phyloP scores from a whole-genome alignment of 2,888 invertebrate genomes.

The Zaprionus lineosus region DNA sequence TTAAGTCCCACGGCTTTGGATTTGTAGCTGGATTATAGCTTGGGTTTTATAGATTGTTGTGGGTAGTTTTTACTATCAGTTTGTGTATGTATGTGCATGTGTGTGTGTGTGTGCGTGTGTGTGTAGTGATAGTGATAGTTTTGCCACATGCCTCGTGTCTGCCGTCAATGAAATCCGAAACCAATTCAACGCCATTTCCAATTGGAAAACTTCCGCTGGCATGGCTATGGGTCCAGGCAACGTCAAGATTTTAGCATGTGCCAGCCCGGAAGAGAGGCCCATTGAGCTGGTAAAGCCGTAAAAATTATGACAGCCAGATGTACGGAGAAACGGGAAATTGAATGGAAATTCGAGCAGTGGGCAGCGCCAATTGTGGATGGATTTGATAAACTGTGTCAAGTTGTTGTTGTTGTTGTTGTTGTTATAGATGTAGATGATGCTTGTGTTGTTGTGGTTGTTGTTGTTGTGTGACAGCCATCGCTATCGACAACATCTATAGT shows the following conservation, averaged over 20 bases:
- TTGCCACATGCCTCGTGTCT: constrained; percentile 56
- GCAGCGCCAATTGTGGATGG: constrained; percentile 37
- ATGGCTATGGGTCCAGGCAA: constrained; percentile 20
- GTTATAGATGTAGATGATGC: neutral
- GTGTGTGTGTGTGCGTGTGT: neutral
- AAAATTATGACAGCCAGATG: constrained; percentile 33
- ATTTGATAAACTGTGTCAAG: constrained; percentile 73
- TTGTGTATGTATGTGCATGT: neutral
- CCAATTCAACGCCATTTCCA: constrained; percentile 72
- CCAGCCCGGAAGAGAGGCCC: constrained; percentile 37
- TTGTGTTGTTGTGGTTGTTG: neutral
- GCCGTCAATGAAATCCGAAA: constrained; percentile 60
- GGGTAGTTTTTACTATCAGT: too few relatives aligned
- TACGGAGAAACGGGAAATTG: constrained; percentile 46
- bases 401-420: constrained; percentile 31
- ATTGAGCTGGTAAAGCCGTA: neutral
- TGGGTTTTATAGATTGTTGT: too few relatives aligned
- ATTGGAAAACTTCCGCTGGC: constrained; percentile 66
- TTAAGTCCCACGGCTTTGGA: too few relatives aligned
- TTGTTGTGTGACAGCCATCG: constrained; percentile 1
- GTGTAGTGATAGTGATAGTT: neutral
- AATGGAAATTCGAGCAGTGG: constrained; percentile 60
- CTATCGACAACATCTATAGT: constrained; percentile 19
- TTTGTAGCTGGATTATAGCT: too few relatives aligned
- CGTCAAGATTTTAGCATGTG: constrained; percentile 60